Evolutionary conservation across 2,888 invertebrate species (phyloP), one percentile per base, ranked within the genome.

Genomic region (Machimus atricapillus): DNA sequence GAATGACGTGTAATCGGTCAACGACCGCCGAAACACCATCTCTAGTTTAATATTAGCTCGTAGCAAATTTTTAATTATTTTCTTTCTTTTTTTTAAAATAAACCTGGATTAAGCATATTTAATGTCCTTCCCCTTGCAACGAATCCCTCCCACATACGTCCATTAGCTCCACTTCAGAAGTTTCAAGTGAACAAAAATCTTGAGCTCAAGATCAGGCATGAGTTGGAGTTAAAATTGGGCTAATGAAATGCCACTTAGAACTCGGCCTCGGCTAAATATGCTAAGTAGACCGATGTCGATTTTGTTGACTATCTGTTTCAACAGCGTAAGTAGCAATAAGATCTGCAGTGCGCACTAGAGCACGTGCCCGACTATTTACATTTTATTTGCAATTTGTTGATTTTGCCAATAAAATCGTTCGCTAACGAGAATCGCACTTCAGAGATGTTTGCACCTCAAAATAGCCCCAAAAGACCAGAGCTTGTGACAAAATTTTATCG

Each of bases 1-100:
- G n/a, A 90, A 92, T 83, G 92, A 91, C 16, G 79, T 82, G 34
- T 82, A 82, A 82, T 66, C 52, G 16, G 16, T n/a, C 52, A 7
- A n/a, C n/a, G n/a, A 16, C n/a, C 7, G 1, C n/a, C n/a, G n/a
- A 52, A 52, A 34, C 9, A 37, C 76, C 37, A 76, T 8, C 23
- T 66, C 27, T 66, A 66, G 12, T 12, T 66, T 66, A 66, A 66
- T 66, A 66, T 66, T 66, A 66, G 66, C 66, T 23, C 66, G 2
- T 66, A 66, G 27, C 19, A 66, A 27, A 66, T 66, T 27, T 27
- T 27, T 27, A 23, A 66, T 27, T 66, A 27, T 27, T 27, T 66
- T 66, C 27, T 46, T 46, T 46, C 27, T 46, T 46, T 46, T 46
- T 46, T 46, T 46, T 4, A 12, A 66, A 66, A 66, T 23, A 23